These are phyloP conservation scores for Chloromyia formosa DNA, from an alignment of 2,888 invertebrate species.

Conservation along the genomic window DNA sequence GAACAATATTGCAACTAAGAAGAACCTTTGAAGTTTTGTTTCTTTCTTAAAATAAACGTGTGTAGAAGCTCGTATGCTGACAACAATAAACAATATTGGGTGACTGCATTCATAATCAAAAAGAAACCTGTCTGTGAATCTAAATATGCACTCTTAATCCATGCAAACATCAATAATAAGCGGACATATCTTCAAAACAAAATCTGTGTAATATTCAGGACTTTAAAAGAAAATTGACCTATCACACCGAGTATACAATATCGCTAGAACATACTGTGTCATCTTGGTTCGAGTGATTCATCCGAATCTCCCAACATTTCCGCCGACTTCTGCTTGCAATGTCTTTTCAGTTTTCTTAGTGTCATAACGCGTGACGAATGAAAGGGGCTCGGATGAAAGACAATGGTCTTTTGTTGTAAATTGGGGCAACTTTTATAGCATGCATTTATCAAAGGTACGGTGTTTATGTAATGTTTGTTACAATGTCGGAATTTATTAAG, in stretches of 20 bases:
- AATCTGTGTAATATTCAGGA: too few relatives aligned
- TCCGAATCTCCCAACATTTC: constrained; percentile 34
- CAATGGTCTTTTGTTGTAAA: constrained; percentile 50
- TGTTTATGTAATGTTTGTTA: constrained; percentile 20
- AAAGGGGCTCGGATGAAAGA: constrained; percentile 45
- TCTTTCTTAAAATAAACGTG: background rate
- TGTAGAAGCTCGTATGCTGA: too few relatives aligned
- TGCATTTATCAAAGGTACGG: constrained; percentile 24
- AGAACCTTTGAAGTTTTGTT: too few relatives aligned
- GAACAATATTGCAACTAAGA: too few relatives aligned
- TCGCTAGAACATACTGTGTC: constrained; percentile 51
- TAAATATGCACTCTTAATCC: too few relatives aligned
- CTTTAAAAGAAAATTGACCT: too few relatives aligned
- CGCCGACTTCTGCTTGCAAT: constrained; percentile 45
- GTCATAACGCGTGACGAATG: constrained; percentile 50
- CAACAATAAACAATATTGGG: background rate
- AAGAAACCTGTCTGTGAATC: too few relatives aligned
- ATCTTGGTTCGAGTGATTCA: constrained; percentile 50
- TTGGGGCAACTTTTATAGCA: constrained; percentile 61
- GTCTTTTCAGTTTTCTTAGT: constrained; percentile 50
- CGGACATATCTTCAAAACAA: too few relatives aligned
- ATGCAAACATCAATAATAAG: too few relatives aligned
- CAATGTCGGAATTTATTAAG: constrained; percentile 14
- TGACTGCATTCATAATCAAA: background rate
- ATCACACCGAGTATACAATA: background rate